Conservation (phyloP, 2,888 invertebrate species). For the Gandaritis pyraliata region DNA sequence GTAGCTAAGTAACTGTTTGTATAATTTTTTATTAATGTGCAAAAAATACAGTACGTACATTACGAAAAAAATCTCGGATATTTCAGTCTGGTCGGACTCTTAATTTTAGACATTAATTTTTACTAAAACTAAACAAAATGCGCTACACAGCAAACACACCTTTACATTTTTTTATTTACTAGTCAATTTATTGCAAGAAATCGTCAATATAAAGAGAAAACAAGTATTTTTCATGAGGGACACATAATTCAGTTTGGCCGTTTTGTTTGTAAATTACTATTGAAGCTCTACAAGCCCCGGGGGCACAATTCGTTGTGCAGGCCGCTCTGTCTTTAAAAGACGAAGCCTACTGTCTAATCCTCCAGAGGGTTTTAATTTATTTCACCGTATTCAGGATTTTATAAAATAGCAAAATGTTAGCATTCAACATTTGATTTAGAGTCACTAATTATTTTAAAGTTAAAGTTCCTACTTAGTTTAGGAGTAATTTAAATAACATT, state of each 20-base stretch:
- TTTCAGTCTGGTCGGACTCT: too few species aligned
- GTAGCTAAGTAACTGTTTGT: too few species aligned
- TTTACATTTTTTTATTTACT: too few species aligned
- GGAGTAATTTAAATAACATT: not conserved
- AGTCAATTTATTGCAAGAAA: not conserved
- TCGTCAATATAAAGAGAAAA: not conserved
- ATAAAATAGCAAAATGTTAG: conserved; percentile 6
- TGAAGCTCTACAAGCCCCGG: conserved; percentile 59
- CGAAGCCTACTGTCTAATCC: conserved; percentile 61
- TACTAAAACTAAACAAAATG: too few species aligned
- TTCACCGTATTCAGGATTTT: conserved; percentile 38
- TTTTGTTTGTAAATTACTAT: conserved; percentile 61
- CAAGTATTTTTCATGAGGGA: conserved; percentile 25
- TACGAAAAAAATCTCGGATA: too few species aligned
- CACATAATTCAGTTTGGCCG: conserved; percentile 40
- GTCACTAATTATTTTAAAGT: too few species aligned
- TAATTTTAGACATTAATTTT: too few species aligned
- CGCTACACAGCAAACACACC: too few species aligned
- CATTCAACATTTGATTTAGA: too few species aligned
- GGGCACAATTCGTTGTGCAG: conserved; percentile 68
- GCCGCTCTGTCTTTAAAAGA: conserved; percentile 67
- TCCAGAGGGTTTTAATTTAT: conserved; percentile 61
- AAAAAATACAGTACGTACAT: too few species aligned
- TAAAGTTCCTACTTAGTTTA: too few species aligned
- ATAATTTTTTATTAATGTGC: too few species aligned